These are phyloP conservation scores for Peribatodes rhomboidaria DNA, from an alignment of 2,888 invertebrate species.

Conservation along the genomic window DNA sequence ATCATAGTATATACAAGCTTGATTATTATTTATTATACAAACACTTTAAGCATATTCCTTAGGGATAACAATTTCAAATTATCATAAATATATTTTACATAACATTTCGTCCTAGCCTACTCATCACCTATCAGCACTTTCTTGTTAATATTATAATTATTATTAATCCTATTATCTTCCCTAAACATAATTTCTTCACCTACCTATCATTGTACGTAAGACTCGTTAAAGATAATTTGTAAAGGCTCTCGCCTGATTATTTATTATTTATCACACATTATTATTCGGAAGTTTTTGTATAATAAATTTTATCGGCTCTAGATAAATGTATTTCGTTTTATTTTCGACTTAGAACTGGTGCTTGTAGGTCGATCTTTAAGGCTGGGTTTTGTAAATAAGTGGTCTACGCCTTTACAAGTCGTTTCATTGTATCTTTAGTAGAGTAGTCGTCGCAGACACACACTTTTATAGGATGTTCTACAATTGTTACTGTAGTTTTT, in stretches of 20 bases:
- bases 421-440: constrained; percentile 57
- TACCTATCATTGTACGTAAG: too few relatives aligned
- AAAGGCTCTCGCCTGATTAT: too few relatives aligned
- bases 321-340: constrained; percentile 79
- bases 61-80: not conserved
- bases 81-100: not conserved
- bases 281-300: constrained; percentile 20
- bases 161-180: not conserved
- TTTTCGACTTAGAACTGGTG: constrained; percentile 86
- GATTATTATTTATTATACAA: constrained; percentile 34
- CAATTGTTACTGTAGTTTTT: constrained; percentile 26
- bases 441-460: constrained; percentile 49
- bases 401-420: constrained; percentile 77
- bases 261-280: not conserved
- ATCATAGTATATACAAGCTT: constrained; percentile 62
- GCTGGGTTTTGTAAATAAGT: constrained; percentile 86
- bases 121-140: constrained; percentile 6
- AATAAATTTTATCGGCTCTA: constrained; percentile 34
- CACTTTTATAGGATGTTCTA: constrained; percentile 40
- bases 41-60: constrained; percentile 10
- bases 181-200: not conserved
- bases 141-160: not conserved
- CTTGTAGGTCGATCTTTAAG: constrained; percentile 85
- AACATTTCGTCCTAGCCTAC: not conserved
- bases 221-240: too few relatives aligned